Conservation (phyloP, 2,888 invertebrate genomes). For the Zaprionus bogoriensis region DNA sequence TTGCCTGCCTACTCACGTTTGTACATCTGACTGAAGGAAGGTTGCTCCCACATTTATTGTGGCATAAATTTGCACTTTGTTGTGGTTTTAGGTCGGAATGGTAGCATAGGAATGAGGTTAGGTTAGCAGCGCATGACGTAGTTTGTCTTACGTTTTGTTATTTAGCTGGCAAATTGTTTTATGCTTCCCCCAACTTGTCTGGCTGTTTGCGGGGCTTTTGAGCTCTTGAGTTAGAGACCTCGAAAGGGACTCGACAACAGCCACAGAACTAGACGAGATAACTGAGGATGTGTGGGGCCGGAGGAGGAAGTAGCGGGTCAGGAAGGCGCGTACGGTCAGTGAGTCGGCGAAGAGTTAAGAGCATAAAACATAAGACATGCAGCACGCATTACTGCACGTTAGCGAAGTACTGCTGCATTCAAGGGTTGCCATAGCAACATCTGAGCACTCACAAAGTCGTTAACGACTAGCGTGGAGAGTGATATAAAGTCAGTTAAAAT, state of each 20-base stretch:
- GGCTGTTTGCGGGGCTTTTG: constrained; percentile 50
- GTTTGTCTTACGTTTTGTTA: constrained; percentile 53
- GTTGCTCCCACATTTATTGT: constrained; percentile 68
- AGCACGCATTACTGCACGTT: background rate
- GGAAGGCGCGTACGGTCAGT: too few species aligned
- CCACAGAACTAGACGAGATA: background rate
- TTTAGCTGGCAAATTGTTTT: constrained; percentile 71
- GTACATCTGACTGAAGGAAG: too few species aligned
- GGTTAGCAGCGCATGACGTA: constrained; percentile 25
- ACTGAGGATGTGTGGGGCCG: background rate
- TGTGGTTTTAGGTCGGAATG: constrained; percentile 49
- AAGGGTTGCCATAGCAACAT: background rate
- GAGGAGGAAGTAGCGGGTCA: too few species aligned
- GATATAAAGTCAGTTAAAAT: too few species aligned
- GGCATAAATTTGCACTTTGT: constrained; percentile 76
- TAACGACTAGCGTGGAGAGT: constrained; percentile 2
- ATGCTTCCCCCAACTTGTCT: constrained; percentile 54
- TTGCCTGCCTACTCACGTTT: too few species aligned
- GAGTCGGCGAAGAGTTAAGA: too few species aligned
- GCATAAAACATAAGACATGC: background rate
- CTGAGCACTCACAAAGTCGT: background rate
- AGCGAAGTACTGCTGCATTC: background rate
- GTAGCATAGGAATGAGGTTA: constrained; percentile 13
- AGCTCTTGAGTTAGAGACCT: too few species aligned
- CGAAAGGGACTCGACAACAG: constrained; percentile 7